phyloP scores from a whole-genome alignment of 2,888 invertebrate genomes.

The Polia nebulosa region DNA sequence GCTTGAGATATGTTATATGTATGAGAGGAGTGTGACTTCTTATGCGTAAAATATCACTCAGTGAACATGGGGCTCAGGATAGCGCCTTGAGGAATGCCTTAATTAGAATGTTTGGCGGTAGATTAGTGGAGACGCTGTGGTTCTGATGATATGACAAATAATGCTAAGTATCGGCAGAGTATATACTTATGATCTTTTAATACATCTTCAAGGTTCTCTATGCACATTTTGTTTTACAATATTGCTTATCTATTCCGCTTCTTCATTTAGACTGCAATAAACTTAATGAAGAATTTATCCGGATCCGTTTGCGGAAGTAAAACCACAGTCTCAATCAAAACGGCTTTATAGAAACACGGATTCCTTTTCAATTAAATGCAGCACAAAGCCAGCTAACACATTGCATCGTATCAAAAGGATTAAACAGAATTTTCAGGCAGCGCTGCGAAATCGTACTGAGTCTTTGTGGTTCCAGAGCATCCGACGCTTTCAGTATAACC shows the following conservation, averaged over 20 bases:
- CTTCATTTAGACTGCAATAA: not conserved
- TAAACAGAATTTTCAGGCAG: slow-evolving; percentile 17
- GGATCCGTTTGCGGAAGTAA: not conserved
- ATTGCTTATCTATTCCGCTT: not conserved
- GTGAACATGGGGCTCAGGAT: slow-evolving; percentile 24
- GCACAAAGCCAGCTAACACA: slow-evolving; percentile 13
- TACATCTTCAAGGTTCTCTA: not conserved
- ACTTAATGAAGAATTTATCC: not conserved
- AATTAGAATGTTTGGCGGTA: not conserved
- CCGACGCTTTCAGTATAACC: slow-evolving; percentile 36
- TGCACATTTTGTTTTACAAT: not conserved
- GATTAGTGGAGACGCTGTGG: not conserved
- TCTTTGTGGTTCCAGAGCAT: slow-evolving; percentile 31
- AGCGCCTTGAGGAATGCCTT: slow-evolving; percentile 24
- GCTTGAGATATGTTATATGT: slow-evolving; percentile 37
- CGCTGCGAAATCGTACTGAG: slow-evolving; percentile 8
- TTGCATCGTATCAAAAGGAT: slow-evolving; percentile 31
- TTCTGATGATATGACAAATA: not conserved
- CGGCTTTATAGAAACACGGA: slow-evolving; percentile 11
- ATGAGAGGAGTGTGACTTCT: slow-evolving; percentile 25
- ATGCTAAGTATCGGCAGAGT: not conserved
- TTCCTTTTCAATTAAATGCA: slow-evolving; percentile 37
- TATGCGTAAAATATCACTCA: slow-evolving; percentile 27
- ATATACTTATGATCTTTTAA: too few species aligned
- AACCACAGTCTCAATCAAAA: slow-evolving; percentile 30